Conservation (phyloP, 2,888 invertebrate genomes). For the Argyresthia goedartella region DNA sequence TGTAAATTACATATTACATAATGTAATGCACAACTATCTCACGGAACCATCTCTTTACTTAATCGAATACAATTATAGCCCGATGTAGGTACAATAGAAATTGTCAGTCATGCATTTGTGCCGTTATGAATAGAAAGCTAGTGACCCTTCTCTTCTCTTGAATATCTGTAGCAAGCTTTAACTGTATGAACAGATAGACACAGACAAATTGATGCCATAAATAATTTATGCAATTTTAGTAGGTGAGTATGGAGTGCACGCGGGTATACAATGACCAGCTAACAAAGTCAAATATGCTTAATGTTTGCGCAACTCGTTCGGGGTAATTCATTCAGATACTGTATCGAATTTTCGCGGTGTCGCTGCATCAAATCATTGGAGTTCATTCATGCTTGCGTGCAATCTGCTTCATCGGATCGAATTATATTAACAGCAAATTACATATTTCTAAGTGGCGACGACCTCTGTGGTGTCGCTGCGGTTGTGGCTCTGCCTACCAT, state of each 20-base stretch:
- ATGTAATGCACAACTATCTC: neutral
- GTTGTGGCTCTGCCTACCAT: too few relatives aligned
- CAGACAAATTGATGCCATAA: constrained; percentile 22
- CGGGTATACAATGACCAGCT: constrained; percentile 34
- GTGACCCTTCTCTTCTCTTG: neutral
- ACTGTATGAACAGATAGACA: constrained; percentile 13
- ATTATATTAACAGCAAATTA: neutral
- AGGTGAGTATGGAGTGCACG: constrained; percentile 19
- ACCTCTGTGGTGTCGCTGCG: too few relatives aligned
- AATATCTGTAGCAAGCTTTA: constrained; percentile 6
- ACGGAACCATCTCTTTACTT: neutral
- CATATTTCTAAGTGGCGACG: neutral
- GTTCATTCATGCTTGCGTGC: constrained; percentile 22
- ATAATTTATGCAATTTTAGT: constrained; percentile 11
- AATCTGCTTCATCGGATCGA: neutral
- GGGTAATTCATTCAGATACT: constrained; percentile 19
- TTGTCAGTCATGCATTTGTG: neutral
- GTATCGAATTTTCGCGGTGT: constrained; percentile 14
- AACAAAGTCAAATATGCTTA: constrained; percentile 27
- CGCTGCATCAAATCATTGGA: constrained; percentile 29
- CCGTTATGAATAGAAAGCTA: constrained; percentile 1
- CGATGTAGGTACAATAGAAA: neutral
- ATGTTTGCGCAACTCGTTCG: constrained; percentile 23
- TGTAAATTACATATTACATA: neutral
- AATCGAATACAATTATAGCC: neutral